Evolutionary conservation across 2,888 invertebrate species (phyloP), one percentile per base, ranked within the genome.

Genomic region (Psylliodes chrysocephalus): DNA sequence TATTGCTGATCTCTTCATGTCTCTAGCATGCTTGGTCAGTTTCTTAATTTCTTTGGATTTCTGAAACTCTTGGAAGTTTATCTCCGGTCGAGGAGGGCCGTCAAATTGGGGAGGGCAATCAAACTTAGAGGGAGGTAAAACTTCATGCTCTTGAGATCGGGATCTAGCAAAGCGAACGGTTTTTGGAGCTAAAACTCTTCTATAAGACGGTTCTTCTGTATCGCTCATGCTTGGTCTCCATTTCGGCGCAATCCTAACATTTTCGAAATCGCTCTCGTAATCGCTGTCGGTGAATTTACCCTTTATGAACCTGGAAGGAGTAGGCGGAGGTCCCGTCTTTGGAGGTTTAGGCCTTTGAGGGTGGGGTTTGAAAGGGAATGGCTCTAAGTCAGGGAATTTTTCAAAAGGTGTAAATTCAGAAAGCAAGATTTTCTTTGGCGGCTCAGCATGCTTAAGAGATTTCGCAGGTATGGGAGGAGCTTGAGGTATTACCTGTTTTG

Each of bases 161-260:
- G 87, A 86, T 72, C 85, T 85, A 1, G 85, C 84, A 22, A 84
- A 80, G 7, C 76, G 70, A 4, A 80, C 75, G 54, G 82, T 79
- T 42, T 82, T 81, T 14, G 88, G 88, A 0, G 87, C 82, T 66
- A 83, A 81, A 0, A 88, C 87, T 66, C 83, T 84, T 28, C 86
- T 83, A 75, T 86, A 89, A 14, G 82, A 77, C 0, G 85, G 85
- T 66, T 89, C 89, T 70, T 90, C 89, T 10, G 84, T 87, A 71
- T 90, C 89, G 71, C 89, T 89, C 66, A 86, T 87, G 69, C 85
- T 87, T 22, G 87, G 87, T 67, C 87, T 86, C 86, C 88, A 89
- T 73, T 87, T 89, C 0, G 83, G 78, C 2, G 77, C 79, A 54
- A 83, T 82, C 70, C 74, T 78, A 1, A 77, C 68, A 10, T 83